phyloP scores from a whole-genome alignment of 2,888 invertebrate species.

The Clusia tigrina region DNA sequence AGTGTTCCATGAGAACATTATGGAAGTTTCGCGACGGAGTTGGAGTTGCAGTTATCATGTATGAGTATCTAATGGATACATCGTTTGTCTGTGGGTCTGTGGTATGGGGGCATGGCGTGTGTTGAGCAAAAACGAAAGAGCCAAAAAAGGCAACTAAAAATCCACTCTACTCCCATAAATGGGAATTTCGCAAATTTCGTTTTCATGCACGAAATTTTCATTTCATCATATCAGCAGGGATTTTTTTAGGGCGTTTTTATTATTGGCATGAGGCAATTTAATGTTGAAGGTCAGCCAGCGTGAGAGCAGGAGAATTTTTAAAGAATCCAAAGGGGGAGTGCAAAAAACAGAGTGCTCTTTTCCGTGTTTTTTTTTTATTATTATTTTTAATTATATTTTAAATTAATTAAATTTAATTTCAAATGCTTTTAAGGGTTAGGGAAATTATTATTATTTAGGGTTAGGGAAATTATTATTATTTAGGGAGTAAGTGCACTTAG shows the following conservation, averaged over 20 bases:
- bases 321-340: neutral
- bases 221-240: constrained; percentile 38
- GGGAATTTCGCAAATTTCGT: constrained; percentile 52
- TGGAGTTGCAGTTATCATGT: constrained; percentile 40
- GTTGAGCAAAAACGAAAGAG: neutral
- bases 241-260: constrained; percentile 11
- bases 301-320: no score
- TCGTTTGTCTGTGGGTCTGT: neutral
- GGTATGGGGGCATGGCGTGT: neutral
- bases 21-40: constrained; percentile 28
- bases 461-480: no score
- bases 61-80: constrained; percentile 17
- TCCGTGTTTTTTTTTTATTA: no score
- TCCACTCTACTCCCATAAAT: constrained; percentile 13
- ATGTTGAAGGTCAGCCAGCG: constrained; percentile 52
- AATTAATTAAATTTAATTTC: no score
- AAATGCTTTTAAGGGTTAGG: neutral
- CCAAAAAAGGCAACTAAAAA: no score
- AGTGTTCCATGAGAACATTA: neutral
- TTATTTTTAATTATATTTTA: no score
- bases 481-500: no score
- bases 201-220: constrained; percentile 55
- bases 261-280: constrained; percentile 34
- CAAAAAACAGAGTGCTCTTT: neutral
- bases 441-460: no score